Percentiles rank a stretch among this genome's conserved stretches.
Evolutionary conservation across 92 coral and sea anemone genomes (phyloP).

Genomic region (Zoanthus sansibaricus): DNA sequence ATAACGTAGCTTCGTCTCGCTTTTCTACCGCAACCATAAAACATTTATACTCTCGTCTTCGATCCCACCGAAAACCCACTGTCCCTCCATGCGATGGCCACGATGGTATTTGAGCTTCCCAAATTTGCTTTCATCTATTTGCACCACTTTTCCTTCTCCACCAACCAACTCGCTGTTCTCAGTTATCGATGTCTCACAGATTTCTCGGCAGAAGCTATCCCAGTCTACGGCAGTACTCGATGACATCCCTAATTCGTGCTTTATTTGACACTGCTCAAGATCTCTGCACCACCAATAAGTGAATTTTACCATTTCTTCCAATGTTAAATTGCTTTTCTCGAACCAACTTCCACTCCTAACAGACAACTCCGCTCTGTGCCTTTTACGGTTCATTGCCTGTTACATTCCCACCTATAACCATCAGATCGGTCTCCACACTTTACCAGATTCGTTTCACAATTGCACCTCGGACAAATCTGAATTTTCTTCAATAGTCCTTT

Average conservation of each 20-base stretch:
- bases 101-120: conserved; percentile 51
- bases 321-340: conserved; percentile 27
- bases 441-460: conserved; percentile 22
- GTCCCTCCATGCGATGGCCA: conserved; percentile 53
- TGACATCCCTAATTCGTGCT: conserved; percentile 17
- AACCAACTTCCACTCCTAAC: conserved; percentile 42
- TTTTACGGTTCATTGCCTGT: conserved; percentile 30
- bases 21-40: conserved; percentile 69
- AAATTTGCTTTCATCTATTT: too few relatives aligned
- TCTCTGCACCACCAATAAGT: conserved; percentile 43
- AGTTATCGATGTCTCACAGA: conserved; percentile 12
- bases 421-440: conserved; percentile 35
- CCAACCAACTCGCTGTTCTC: conserved; percentile 12
- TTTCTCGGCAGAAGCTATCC: conserved; percentile 13
- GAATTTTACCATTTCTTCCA: conserved; percentile 36
- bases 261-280: conserved; percentile 28
- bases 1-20: conserved; percentile 59
- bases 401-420: conserved; percentile 43
- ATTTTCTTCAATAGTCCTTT: conserved; percentile 15
- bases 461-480: conserved; percentile 20
- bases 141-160: background rate
- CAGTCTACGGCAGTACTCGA: conserved; percentile 26
- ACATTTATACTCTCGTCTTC: conserved; percentile 59
- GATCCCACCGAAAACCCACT: conserved; percentile 75
- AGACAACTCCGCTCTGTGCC: conserved; percentile 37